Base-by-base conservation (phyloP, 2,888 invertebrate species). In the Hololepta plana region DNA sequence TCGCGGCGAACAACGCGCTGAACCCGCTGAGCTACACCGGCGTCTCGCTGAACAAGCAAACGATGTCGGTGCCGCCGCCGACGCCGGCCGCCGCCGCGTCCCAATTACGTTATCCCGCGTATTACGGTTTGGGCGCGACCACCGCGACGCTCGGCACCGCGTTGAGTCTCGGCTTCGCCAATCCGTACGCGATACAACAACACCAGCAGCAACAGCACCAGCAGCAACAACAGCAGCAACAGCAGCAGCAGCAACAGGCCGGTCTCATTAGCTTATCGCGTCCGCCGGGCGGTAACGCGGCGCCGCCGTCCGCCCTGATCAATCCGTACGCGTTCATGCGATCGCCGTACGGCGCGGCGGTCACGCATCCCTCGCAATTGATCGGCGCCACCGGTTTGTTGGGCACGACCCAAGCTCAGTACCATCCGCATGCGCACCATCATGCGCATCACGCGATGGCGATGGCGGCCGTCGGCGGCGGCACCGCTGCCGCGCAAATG, bases 21-120 rank as follows among this genome's bases (percentile, higher is more conserved):
- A 65, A 67, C 31, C 69, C 72, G 2, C 53, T 72, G 15, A 69
- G 65, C 43, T 75, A 75, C 46, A 72, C 75, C 6, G 74, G 75
- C 15, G 67, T 75, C 24, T 63, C 74, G 3, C 53, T 76, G 23
- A 75, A 74, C 46, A 74, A 74, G 43, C 67, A 66, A 39, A 51
- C 60, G 22, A 43, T 63, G 20, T 47, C 49, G 20, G 43, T 51
- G 24, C 53, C 53, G 23, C 54, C 56, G 2, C 53, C 54, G 29
- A 42, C 45, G 24, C 31, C 38, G 34, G 37, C 34, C 4, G 29
- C 49, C 23, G 46, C 47, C 15, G 37, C 51, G 26, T 44, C 45
- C 16, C 39, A 48, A 29, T 41, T 43, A 27, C 47, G 50, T 13
- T 40, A 49, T 27, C 42, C 49, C 21, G 35, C 50, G 12, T 42